These are phyloP conservation scores for Venturia canescens DNA, from an alignment of 1,140 invertebrate species.

Conservation along the genomic window DNA sequence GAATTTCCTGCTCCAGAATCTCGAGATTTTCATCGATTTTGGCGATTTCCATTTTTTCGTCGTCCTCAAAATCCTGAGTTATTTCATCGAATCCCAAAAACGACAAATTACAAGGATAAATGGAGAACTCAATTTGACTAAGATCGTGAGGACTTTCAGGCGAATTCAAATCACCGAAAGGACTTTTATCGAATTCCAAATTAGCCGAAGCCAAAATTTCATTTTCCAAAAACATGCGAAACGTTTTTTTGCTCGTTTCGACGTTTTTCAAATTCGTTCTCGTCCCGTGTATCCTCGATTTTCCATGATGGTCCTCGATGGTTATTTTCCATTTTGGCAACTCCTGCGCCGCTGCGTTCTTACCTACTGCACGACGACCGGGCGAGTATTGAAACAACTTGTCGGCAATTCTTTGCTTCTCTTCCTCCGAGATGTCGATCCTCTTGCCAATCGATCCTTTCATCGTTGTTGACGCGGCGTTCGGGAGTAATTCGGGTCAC, in stretches of 20 bases:
- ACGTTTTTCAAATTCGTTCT: slow-evolving; percentile 58
- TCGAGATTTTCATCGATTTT: slow-evolving; percentile 9
- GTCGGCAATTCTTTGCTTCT: slow-evolving; percentile 24
- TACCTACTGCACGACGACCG: neutral
- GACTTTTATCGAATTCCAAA: slow-evolving; percentile 50
- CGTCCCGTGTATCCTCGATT: slow-evolving; percentile 35
- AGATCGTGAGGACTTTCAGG: slow-evolving; percentile 46
- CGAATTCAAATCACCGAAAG: slow-evolving; percentile 33
- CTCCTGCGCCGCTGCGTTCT: slow-evolving; percentile 30
- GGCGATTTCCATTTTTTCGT: neutral
- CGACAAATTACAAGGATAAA: slow-evolving; percentile 38
- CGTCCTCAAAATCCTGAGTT: neutral
- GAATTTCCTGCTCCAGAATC: neutral
- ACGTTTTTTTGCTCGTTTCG: slow-evolving; percentile 53
- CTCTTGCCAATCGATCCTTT: slow-evolving; percentile 30
- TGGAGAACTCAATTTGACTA: slow-evolving; percentile 46
- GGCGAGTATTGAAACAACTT: slow-evolving; percentile 27
- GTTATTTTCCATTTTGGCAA: slow-evolving; percentile 45
- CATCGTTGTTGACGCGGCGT: neutral
- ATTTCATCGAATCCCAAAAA: slow-evolving; percentile 46
- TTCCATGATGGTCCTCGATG: slow-evolving; percentile 45
- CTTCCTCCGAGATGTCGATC: slow-evolving; percentile 26
- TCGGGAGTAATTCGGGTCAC: slow-evolving; percentile 62
- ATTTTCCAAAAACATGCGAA: slow-evolving; percentile 59
- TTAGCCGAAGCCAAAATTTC: slow-evolving; percentile 55